Conservation (phyloP, 1,140 invertebrate genomes). For the Magallana gigas region DNA sequence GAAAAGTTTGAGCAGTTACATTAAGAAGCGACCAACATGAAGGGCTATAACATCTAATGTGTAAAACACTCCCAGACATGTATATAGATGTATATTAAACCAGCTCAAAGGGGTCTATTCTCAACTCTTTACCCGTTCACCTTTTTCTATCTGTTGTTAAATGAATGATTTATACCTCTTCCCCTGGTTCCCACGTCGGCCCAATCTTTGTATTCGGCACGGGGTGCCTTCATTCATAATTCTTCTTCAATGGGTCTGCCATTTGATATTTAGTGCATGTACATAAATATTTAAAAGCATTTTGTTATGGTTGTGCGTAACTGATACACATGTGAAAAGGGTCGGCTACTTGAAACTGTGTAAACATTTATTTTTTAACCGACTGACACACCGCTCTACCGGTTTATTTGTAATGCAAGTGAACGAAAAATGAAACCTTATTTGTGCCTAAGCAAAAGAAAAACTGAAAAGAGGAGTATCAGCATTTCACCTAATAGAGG, state of each 20-base stretch:
- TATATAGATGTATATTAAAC: too few species aligned
- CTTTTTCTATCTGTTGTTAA: not conserved
- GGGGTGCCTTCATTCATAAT: conserved; percentile 4
- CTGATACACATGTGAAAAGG: not conserved
- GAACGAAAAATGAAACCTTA: not conserved
- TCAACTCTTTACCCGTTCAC: not conserved
- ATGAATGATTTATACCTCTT: not conserved
- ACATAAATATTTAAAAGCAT: conserved; percentile 30
- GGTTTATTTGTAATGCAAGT: conserved; percentile 1
- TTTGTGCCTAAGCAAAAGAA: not conserved
- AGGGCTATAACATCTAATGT: too few species aligned
- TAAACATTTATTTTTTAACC: conserved; percentile 3
- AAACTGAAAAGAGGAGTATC: not conserved
- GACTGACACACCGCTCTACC: not conserved
- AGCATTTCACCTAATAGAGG: not conserved
- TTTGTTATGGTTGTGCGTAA: not conserved
- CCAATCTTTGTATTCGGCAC: not conserved
- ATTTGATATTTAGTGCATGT: conserved; percentile 32
- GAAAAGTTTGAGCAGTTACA: too few species aligned
- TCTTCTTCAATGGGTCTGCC: not conserved
- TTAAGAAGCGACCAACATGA: too few species aligned
- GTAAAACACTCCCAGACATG: too few species aligned
- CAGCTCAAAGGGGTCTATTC: not conserved
- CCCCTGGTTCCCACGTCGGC: not conserved
- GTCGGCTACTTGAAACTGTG: not conserved